Base-by-base conservation (phyloP, 2,113 vertebrate species). In the Macquaria australasica region DNA sequence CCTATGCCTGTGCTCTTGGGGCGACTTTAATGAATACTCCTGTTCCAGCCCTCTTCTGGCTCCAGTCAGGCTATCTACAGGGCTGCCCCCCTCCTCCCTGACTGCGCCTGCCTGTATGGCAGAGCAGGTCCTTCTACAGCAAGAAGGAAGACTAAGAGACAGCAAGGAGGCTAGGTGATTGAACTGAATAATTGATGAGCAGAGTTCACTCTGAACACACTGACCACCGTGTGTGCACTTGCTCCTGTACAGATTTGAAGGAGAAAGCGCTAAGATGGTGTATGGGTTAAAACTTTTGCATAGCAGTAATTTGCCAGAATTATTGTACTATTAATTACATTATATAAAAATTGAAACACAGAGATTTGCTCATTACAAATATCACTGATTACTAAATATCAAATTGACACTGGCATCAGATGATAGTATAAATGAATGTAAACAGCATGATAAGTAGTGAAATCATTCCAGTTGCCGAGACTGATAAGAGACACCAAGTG, bases 21-120 rank as follows among this genome's bases (percentile, higher is more conserved):
- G 91, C 73, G n/a, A 91, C 91, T 90, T 94, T 94, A 94, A 94
- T 94, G 94, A 94, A 93, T 89, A 86, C 94, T 93, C 82, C 91
- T 90, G 90, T 90, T 92, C 91, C 90, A 91, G 87, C 83, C 85
- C 92, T 93, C 89, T 87, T 89, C 83, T 84, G 87, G 92, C 92
- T 94, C 89, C 90, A 93, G 87, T 94, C 91, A 89, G 92, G 85
- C 91, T 93, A 90, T 87, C 85, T 89, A 81, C 89, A 89, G 87
- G 82, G 79, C 92, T 79, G 55, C 59, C 80, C 80, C 79, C 39
- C 37, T 76, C 75, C 72, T 48, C 71, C 72, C 64, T 8, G 73
- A 70, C 72, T 72, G 77, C 18, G 48, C 60, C 87, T 87, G 86
- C 72, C 78, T 73, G 64, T 39, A 79, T 51, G 14, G 72, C 79